Percentiles rank a stretch among this genome's conserved stretches.
These are phyloP conservation scores for Neocloeon triangulifer DNA, from an alignment of 1,140 invertebrate genomes.

Conservation along the genomic window DNA sequence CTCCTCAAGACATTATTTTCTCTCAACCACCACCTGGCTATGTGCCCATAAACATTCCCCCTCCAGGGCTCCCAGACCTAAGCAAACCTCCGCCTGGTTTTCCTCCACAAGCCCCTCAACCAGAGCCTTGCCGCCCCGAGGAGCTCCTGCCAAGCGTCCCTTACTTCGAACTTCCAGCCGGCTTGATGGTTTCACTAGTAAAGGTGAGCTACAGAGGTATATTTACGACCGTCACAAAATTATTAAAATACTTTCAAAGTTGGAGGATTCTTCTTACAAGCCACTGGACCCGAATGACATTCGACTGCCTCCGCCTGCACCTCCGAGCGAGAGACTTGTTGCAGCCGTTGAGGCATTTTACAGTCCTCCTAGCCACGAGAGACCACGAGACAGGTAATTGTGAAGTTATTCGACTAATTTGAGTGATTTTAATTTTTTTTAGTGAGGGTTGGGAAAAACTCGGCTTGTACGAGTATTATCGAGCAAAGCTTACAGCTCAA, in stretches of 20 bases:
- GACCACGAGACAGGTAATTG: constrained; percentile 72
- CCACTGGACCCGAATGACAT: constrained; percentile 75
- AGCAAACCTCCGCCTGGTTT: constrained; percentile 69
- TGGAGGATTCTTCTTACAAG: constrained; percentile 79
- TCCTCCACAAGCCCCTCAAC: constrained; percentile 22
- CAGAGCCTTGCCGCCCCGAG: constrained; percentile 25
- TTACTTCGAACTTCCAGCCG: constrained; percentile 90
- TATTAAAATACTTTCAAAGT: constrained; percentile 23
- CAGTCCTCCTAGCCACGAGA: constrained; percentile 73
- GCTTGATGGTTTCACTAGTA: constrained; percentile 82
- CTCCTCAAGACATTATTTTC: constrained; percentile 20
- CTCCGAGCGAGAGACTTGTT: constrained; percentile 73
- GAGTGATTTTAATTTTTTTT: constrained; percentile 6
- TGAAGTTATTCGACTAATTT: constrained; percentile 3
- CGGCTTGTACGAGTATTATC: constrained; percentile 92
- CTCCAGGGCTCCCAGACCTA: constrained; percentile 42
- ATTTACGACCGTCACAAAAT: too few relatives aligned
- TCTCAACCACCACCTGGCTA: constrained; percentile 29
- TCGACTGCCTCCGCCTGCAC: constrained; percentile 74
- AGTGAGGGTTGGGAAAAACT: constrained; percentile 97
- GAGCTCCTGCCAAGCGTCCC: constrained; percentile 65
- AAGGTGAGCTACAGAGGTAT: constrained; percentile 49
- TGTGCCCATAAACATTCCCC: constrained; percentile 14
- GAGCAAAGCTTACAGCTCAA: constrained; percentile 75
- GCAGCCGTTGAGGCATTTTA: constrained; percentile 92